Conservation (phyloP, 2,113 vertebrate genomes). For the Neolamprologus brichardi region DNA sequence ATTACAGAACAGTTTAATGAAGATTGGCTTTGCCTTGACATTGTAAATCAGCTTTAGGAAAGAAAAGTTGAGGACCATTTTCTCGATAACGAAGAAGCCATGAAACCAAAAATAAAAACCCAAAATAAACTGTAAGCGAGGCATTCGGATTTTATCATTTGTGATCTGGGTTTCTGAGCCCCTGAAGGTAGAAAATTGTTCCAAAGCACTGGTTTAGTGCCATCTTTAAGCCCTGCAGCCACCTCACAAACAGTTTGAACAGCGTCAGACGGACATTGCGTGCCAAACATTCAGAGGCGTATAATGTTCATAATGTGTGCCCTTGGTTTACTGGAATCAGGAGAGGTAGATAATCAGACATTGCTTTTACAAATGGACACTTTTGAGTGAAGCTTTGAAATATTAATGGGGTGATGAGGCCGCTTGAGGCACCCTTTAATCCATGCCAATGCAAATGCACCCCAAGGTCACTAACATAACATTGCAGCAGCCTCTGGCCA, state of each 20-base stretch:
- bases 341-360: slow-evolving; percentile 26
- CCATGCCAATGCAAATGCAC: slow-evolving; percentile 41
- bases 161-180: neutral
- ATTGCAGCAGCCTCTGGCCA: slow-evolving; percentile 22
- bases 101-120: neutral
- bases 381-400: slow-evolving; percentile 26
- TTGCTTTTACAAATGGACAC: slow-evolving; percentile 20
- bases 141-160: neutral
- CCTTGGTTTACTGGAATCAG: neutral
- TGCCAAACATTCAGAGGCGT: neutral
- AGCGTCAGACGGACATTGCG: neutral
- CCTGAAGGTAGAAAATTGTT: neutral
- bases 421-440: slow-evolving; percentile 36
- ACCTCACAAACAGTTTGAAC: neutral
- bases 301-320: neutral
- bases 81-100: neutral
- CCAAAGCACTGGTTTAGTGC: neutral
- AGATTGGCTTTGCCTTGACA: neutral
- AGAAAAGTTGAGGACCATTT: neutral
- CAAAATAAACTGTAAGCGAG: neutral
- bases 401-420: slow-evolving; percentile 31
- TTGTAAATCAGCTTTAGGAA: neutral
- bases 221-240: neutral
- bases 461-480: slow-evolving; percentile 45
- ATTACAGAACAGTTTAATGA: neutral